Evolutionary conservation across 2,888 invertebrate genomes (phyloP), one percentile per base, ranked within the genome.

Genomic region (Phengaris alcon): DNA sequence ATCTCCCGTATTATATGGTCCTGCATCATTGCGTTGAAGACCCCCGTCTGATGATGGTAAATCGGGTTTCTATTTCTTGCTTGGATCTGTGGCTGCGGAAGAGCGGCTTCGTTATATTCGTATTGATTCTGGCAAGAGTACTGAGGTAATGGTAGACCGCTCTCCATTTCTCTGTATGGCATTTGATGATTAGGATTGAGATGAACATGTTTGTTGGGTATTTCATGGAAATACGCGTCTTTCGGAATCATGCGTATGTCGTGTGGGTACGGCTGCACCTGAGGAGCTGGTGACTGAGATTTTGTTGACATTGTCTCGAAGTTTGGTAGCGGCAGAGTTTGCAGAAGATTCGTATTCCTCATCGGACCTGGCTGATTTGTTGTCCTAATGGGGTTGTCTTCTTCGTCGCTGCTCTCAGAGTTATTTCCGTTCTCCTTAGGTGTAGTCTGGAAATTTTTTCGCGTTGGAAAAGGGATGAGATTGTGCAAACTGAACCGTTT

Each of bases 151-250:
- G 87, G 88, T 3, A 86, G 82, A 6, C 87, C 87, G 75, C 85
- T 88, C 75, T 89, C 90, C 69, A 85, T 82, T 5, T 85, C 84
- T 73, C 82, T 82, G 79, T 89, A 92, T 3, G 91, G 90, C 85
- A 90, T 86, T 78, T 91, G 87, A 74, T 85, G 86, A 22, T 48
- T 70, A 3, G 69, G 69, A 5, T 69, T 69, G 1, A 51, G 35
- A 74, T 84, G 86, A 35, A 80, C 79, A 70, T 84, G 93, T 73
- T 94, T 88, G 82, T 94, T 94, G 0, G 95, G 93, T 57, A 95
- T 89, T 76, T 95, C 95, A 80, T 95, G 95, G 80, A 95, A 95
- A 82, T 95, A 95, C 0, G 95, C 95, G 84, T 95, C 95, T 87
- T 95, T 95, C 12, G 95, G 95, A 74, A 95, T 89, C 82, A 94